Evolutionary conservation across 2,113 vertebrate species (phyloP).

Genomic region (Ornithorhynchus anatinus): DNA sequence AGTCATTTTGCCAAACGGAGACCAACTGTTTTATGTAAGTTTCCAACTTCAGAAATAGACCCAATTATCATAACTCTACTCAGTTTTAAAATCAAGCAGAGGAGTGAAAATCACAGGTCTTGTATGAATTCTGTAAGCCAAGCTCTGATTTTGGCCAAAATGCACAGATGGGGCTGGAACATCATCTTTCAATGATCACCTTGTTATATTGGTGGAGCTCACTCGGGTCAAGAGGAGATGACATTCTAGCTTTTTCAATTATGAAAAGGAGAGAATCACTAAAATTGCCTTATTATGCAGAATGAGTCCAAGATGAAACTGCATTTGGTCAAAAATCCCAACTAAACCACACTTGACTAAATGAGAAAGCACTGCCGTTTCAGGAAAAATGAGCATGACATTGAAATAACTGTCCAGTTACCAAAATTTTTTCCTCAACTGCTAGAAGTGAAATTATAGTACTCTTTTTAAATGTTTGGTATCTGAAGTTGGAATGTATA

Average conservation of each 20-base stretch:
- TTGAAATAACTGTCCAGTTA: background rate
- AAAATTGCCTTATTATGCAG: constrained; percentile 7
- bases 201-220: constrained; percentile 7
- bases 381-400: constrained; percentile 27
- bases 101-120: background rate
- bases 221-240: constrained; percentile 12
- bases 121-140: background rate
- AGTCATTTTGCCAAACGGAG: background rate
- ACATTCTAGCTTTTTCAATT: constrained; percentile 5
- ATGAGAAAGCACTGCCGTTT: background rate
- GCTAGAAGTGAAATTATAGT: constrained; percentile 2
- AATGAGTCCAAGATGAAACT: background rate
- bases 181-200: background rate
- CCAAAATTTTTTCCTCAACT: background rate
- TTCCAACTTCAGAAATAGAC: too few relatives aligned
- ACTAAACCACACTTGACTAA: background rate
- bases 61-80: background rate
- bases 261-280: constrained; percentile 8
- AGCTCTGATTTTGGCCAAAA: too few relatives aligned
- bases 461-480: background rate
- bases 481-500: background rate
- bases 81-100: background rate
- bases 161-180: background rate
- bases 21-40: background rate
- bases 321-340: fast-evolving